A percentile compares a stretch with the other conserved stretches of the same genome.
These are phyloP conservation scores for Euphonia xanthogaster DNA, from an alignment of 2,797 vertebrate genomes.

Conservation along the genomic window DNA sequence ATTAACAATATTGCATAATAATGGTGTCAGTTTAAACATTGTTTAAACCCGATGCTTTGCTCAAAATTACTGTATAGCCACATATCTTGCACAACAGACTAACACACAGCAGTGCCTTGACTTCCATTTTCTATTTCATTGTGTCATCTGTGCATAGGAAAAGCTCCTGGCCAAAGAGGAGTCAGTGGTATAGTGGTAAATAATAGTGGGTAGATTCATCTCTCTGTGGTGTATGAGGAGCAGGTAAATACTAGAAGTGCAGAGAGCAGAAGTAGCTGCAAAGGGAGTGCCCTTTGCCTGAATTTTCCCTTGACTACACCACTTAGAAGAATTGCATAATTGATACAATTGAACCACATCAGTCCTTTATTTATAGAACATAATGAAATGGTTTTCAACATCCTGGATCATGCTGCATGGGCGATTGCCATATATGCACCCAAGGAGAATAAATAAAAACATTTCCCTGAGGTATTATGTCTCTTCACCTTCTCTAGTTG, in stretches of 20 bases:
- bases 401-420: constrained; percentile 5
- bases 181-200: constrained; percentile 17
- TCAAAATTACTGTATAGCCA: constrained; percentile 27
- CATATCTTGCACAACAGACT: constrained; percentile 34
- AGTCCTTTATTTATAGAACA: constrained; percentile 64
- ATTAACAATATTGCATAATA: constrained; percentile 60
- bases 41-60: constrained; percentile 46
- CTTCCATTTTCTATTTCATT: constrained; percentile 42
- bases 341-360: constrained; percentile 63
- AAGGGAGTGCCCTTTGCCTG: constrained; percentile 55
- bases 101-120: neutral
- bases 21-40: constrained; percentile 52
- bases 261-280: neutral
- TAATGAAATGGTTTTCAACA: constrained; percentile 65
- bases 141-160: constrained; percentile 25
- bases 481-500: neutral
- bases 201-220: constrained; percentile 18
- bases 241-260: constrained; percentile 20
- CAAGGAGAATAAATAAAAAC: constrained; percentile 45
- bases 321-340: constrained; percentile 60
- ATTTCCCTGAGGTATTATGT: constrained; percentile 15
- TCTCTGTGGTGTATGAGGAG: constrained; percentile 17
- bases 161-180: constrained; percentile 10
- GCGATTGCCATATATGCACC: constrained; percentile 29
- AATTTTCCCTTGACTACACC: constrained; percentile 40